Evolutionary conservation across 2,888 invertebrate genomes (phyloP), one percentile per base, ranked within the genome.

Genomic region (Scaptomyza polygonia): DNA sequence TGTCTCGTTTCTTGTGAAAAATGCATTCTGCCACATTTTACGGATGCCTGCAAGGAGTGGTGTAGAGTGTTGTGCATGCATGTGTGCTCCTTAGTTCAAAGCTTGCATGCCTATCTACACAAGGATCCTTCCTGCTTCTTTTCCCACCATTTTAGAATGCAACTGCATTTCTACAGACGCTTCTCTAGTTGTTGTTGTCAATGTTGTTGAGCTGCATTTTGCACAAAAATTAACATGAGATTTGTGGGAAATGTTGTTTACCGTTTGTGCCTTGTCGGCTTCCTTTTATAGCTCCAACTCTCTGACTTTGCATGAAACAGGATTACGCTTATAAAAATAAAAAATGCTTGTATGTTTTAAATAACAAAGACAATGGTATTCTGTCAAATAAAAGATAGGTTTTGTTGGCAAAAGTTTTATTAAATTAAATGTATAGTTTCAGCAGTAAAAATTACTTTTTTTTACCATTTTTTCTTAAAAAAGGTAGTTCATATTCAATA

Each of bases 1-100:
- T 61, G 34, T 39, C 29, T 42, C 52, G 29, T 76, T 72, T 65
- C 84, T 86, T 86, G 70, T 66, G 67, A 75, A 87, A 87, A 79
- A 86, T 88, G 88, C 86, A 83, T 73, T 86, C 79, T 82, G 72
- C 86, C 86, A 72, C 86, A 88, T 71, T 75, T 79, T 79, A 71
- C 66, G 83, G 72, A 32, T 68, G 71, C 69, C 80, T 64, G 65
- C 62, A 45, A 40, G 29, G 32, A 43, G 45, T 39, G 39, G 40
- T 39, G 18, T 45, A 45, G 54, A 36, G 32, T 49, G 40, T 8
- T 53, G 39, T 29, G 25, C 25, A 25, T 55, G 34, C 9, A 25
- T 7, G 56, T 43, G 44, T 45, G 65, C 36, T 18, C 32, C 52
- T 51, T 25, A 62, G 48, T 42, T 64, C 64, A 48, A 48, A 66